A percentile compares a stretch with the other conserved stretches of the same genome.
Conservation (phyloP, 2,888 invertebrate species). For the Leistus spinibarbis region DNA sequence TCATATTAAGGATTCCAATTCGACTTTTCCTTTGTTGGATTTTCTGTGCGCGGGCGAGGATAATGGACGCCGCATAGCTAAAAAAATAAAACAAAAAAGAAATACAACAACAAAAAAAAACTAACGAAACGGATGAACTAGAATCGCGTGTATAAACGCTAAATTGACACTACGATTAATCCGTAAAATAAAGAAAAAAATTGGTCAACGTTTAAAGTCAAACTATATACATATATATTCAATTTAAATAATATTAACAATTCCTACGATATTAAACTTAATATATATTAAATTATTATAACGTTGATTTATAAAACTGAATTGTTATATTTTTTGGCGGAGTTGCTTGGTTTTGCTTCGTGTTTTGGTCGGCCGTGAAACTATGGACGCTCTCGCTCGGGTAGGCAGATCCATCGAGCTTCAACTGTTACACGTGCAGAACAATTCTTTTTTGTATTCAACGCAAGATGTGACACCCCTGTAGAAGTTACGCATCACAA, state of each 20-base stretch:
- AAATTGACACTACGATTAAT: neutral
- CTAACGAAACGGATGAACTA: neutral
- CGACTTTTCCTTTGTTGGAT: constrained; percentile 39
- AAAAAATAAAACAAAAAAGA: constrained; percentile 28
- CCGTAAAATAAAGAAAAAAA: neutral
- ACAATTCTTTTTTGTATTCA: constrained; percentile 34
- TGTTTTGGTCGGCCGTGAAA: constrained; percentile 15
- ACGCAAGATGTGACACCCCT: constrained; percentile 33
- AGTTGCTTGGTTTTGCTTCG: neutral
- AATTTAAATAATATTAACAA: too few relatives aligned
- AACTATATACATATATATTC: neutral
- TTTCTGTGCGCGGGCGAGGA: constrained; percentile 26
- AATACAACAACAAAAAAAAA: neutral
- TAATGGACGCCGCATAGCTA: constrained; percentile 35
- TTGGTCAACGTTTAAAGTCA: neutral
- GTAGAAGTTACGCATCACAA: constrained; percentile 30
- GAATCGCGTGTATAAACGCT: neutral
- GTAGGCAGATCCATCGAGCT: constrained; percentile 8
- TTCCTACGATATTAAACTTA: too few relatives aligned
- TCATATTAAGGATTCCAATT: constrained; percentile 39
- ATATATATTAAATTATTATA: too few relatives aligned
- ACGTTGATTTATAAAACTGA: too few relatives aligned
- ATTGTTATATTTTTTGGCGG: neutral
- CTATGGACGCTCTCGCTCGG: constrained; percentile 15
- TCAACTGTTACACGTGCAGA: constrained; percentile 30